A percentile compares a stretch with the other conserved stretches of the same genome.
Conservation (phyloP, 2,888 invertebrate genomes). For the Aphrophora alni region DNA sequence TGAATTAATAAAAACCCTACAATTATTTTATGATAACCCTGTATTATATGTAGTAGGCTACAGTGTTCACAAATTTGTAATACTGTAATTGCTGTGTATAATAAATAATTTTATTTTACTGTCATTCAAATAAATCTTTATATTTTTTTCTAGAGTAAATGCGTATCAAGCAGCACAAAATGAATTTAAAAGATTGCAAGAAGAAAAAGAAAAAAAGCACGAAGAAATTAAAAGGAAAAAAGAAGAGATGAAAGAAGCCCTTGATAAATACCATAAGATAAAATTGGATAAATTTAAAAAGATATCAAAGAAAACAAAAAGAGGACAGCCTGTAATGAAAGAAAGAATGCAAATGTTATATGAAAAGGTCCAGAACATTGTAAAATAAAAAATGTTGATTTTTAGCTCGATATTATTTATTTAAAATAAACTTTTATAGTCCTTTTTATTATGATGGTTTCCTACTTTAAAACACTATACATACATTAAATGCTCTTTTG, state of each 20-base stretch:
- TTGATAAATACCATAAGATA: slow-evolving; percentile 70
- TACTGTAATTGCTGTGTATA: no score
- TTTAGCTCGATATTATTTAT: no score
- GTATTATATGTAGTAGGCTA: no score
- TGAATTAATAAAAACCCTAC: no score
- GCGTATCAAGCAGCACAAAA: slow-evolving; percentile 58
- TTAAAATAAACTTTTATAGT: no score
- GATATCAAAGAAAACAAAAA: slow-evolving; percentile 76
- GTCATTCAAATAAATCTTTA: no score
- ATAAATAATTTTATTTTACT: no score
- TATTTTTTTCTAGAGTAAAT: background rate
- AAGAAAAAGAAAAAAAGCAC: slow-evolving; percentile 62
- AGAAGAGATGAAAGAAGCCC: slow-evolving; percentile 65
- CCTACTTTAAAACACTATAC: no score
- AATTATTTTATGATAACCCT: no score
- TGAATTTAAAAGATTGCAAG: slow-evolving; percentile 62
- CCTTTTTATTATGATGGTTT: no score
- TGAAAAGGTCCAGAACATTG: slow-evolving; percentile 60
- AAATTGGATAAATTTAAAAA: slow-evolving; percentile 74
- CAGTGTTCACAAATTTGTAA: no score
- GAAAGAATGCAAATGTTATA: slow-evolving; percentile 77
- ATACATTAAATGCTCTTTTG: no score
- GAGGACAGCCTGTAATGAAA: slow-evolving; percentile 86
- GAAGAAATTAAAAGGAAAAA: slow-evolving; percentile 56
- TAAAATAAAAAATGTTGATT: background rate